Base-by-base conservation (phyloP, 2,888 invertebrate genomes). In the Drosophila atroscutellata region DNA sequence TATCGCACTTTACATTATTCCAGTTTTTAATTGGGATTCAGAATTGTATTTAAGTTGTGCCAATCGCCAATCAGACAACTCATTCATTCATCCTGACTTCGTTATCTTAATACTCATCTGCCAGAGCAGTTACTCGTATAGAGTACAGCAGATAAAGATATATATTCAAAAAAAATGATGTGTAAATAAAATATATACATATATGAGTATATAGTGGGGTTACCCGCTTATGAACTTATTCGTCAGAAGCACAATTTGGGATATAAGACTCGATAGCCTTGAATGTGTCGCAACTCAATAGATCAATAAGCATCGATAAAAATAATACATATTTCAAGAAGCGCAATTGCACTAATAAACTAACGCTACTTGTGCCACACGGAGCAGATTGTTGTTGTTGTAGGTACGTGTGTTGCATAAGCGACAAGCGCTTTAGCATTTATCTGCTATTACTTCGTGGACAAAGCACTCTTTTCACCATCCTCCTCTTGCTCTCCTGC, bases 371-470 rank as follows among this genome's bases (percentile, higher is more conserved):
- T 28, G 32, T 34, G 45, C 61, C 61, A 18, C 15, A 76, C 76
- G 72, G 72, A 64, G 36, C 42, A 63, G 26, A 52, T 45, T 59
- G 26, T 3, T 39, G 26, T n/a, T 51, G 26, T n/a, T 51, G 15
- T 42, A 13, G 37, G 24, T 51, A 5, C 18, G 18, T 20, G 18
- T 61, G 47, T 50, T 76, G 77, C 75, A 72, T 76, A 76, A 72
- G 60, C 56, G 26, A 28, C 8, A 72, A 60, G 66, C 52, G 59
- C 47, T 37, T 37, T 42, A 57, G 34, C 70, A 36, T 45, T 57
- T 26, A 32, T 28, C 26, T 26, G 28, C n/a, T 37, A 37, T 42
- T 39, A 39, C n/a, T 39, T 11, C 2, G 20, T 42, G 42, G 5
- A 20, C 42, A 11, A 42, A 20, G 39, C 15, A 63, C 47, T 52